These are phyloP conservation scores for Pyrocephalus nanus DNA, from an alignment of 2,797 vertebrate species.

Conservation along the genomic window DNA sequence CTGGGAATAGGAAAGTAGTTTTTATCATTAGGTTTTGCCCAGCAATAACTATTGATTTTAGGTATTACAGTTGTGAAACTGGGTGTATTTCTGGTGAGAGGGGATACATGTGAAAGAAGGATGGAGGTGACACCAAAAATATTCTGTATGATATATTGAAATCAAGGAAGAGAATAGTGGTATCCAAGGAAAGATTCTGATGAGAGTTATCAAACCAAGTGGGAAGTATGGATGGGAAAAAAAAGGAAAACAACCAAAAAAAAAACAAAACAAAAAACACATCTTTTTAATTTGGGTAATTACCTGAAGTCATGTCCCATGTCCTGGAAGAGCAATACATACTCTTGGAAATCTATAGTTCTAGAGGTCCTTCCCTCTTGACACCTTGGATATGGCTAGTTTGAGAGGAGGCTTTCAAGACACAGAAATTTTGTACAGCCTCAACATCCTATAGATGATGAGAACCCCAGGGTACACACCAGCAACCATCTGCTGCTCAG, in stretches of 20 bases:
- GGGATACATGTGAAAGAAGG: background rate
- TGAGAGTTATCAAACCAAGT: background rate
- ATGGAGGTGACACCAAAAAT: background rate
- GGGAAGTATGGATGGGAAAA: background rate
- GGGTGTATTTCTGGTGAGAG: background rate
- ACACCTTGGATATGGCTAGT: background rate
- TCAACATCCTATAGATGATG: background rate
- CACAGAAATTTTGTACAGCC: background rate
- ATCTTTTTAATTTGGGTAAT: background rate
- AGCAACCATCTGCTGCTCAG: background rate
- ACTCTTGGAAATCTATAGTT: background rate
- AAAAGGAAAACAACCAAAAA: no score
- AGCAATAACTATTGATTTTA: background rate
- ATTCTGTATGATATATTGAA: background rate
- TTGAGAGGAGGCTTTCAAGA: background rate
- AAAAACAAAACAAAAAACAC: no score
- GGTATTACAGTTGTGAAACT: background rate
- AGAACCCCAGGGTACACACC: background rate
- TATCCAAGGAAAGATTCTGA: background rate
- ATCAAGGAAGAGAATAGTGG: background rate
- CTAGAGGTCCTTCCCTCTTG: accelerated
- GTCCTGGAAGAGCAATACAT: background rate
- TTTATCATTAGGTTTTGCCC: background rate
- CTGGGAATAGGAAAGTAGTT: background rate
- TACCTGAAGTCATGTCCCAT: accelerated